phyloP scores from a whole-genome alignment of 1,140 invertebrate species.

The Solen grandis region DNA sequence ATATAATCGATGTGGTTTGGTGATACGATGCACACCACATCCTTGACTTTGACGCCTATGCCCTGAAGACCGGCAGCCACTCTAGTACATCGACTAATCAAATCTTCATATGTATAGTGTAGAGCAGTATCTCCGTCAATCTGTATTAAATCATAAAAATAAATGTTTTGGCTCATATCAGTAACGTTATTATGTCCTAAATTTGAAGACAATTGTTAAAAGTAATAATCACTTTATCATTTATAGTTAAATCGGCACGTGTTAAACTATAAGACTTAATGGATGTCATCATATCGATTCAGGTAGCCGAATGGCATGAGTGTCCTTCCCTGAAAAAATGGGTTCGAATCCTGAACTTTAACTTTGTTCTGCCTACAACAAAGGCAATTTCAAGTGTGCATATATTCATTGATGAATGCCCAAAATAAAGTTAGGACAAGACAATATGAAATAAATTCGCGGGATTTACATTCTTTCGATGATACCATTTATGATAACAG shows the following conservation, averaged over 20 bases:
- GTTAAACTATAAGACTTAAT: background rate
- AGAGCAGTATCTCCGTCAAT: constrained; percentile 15
- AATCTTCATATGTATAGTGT: constrained; percentile 3
- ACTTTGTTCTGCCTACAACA: no score
- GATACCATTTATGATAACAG: no score
- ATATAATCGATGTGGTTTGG: constrained; percentile 31
- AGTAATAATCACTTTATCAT: background rate
- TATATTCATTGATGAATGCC: no score
- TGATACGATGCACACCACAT: constrained; percentile 19
- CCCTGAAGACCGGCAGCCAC: constrained; percentile 11
- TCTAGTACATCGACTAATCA: background rate
- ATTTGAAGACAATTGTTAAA: background rate
- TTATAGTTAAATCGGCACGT: background rate
- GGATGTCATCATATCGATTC: no score
- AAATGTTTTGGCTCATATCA: background rate
- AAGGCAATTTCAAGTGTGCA: no score
- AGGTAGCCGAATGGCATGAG: no score
- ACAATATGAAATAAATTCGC: no score
- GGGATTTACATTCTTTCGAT: no score
- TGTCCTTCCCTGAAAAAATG: no score
- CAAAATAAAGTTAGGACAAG: no score
- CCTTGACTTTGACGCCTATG: constrained; percentile 13
- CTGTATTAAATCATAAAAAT: background rate
- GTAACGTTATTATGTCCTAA: no score
- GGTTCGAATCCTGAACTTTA: no score